Percentiles rank a stretch among this genome's conserved stretches.
Conservation (phyloP, 2,113 vertebrate genomes). For the Toxostoma redivivum region DNA sequence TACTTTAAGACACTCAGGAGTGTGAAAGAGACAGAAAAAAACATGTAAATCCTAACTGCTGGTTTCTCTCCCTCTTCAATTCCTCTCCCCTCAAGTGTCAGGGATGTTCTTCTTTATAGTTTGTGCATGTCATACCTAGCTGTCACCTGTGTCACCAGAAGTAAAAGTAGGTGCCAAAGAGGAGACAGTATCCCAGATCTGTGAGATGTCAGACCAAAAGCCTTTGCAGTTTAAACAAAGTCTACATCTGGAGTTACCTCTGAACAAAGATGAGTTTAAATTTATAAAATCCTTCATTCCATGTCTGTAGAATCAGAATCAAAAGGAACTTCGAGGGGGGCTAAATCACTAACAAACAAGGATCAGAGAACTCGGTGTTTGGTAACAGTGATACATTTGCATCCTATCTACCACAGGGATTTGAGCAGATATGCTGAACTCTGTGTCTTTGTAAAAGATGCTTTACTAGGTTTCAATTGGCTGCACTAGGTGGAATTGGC, state of each 20-base stretch:
- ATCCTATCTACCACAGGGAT: rapidly evolving
- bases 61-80: not conserved
- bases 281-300: not conserved
- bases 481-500: not conserved
- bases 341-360: not conserved
- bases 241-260: not conserved
- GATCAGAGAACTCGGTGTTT: not conserved
- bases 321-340: not conserved
- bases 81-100: not conserved
- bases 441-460: not conserved
- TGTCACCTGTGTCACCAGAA: not conserved
- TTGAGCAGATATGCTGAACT: not conserved
- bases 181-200: not conserved
- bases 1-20: not conserved
- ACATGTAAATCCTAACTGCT: not conserved
- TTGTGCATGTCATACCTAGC: not conserved
- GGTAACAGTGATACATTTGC: not conserved
- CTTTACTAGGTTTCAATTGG: not conserved
- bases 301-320: not conserved
- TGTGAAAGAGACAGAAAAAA: not conserved
- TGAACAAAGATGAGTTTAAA: not conserved
- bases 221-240: not conserved
- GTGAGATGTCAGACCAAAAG: not conserved
- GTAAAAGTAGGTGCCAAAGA: not conserved
- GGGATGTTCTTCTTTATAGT: not conserved